Base-by-base conservation (phyloP, 2,797 vertebrate species). In the Geotrypetes seraphini region DNA sequence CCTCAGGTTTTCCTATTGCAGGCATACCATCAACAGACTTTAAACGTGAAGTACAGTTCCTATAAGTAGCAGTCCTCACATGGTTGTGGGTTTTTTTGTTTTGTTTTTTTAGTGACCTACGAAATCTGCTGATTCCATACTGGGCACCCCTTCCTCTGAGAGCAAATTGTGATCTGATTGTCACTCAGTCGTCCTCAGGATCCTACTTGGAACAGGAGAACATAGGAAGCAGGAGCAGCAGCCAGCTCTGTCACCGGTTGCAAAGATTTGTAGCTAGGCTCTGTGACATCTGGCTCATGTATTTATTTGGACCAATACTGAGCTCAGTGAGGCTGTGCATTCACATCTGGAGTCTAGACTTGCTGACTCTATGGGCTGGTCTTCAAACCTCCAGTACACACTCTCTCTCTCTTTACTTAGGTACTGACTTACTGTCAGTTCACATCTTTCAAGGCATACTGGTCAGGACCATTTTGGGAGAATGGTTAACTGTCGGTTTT, bases 321-420 rank as follows among this genome's bases (percentile, higher is more conserved):
- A 71, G 53, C 51, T 64, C 44, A 21, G 44, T 53, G 55, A 56
- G 51, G 48, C 54, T 69, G 36, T 50, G 50, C 25, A 10, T 46
- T 59, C 65, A 85, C 87, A 89, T 89, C 87, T 91, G 84, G 77
- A 87, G 84, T 89, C 86, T 86, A 87, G 85, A 88, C 84, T 79
- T 69, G 66, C 61, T 66, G 79, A 72, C 80, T 83, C 71, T n/a
- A n/a, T 77, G 65, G 40, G 58, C 53, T 55, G 61, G 56, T 36
- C 60, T 57, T 48, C 3, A 17, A 62, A 52, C 41, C 50, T 57
- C 50, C n/a, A 3, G 49, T n/a, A 45, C 36, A 47, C 33, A 63
- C 52, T 60, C 25, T 23, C 19, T 18, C 32, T 6, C 19, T 26
- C 14, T 40, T 49, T 39, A 35, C 31, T 67, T 53, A 56, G 66